Percentiles rank a stretch among this genome's conserved stretches.
These are phyloP conservation scores for Astreopora myriophthalma DNA, from an alignment of 64 coral and sea anemone species.

Conservation along the genomic window DNA sequence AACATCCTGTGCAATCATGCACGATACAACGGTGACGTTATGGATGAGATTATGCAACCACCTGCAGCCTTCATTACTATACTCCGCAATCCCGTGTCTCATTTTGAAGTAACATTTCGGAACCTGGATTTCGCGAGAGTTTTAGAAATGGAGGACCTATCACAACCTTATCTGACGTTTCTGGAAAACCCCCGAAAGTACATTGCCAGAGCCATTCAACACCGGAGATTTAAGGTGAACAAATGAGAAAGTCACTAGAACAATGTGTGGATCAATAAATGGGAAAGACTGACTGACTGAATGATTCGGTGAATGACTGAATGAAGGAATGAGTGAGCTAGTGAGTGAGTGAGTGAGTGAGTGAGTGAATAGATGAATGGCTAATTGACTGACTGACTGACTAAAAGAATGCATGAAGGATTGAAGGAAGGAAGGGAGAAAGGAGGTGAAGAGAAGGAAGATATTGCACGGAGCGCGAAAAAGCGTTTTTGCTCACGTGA, in stretches of 20 bases:
- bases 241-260: neutral
- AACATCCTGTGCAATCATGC: conserved; percentile 88
- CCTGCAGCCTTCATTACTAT: conserved; percentile 75
- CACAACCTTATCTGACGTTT: conserved; percentile 65
- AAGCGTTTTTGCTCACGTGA: no score
- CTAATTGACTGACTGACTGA: no score
- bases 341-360: no score
- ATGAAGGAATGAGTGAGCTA: no score
- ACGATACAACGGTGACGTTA: conserved; percentile 79
- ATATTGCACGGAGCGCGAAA: no score
- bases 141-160: conserved; percentile 63
- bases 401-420: no score
- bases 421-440: no score
- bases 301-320: no score
- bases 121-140: conserved; percentile 72
- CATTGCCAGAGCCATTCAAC: conserved; percentile 65
- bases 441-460: no score
- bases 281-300: neutral
- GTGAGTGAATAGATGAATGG: no score
- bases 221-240: conserved; percentile 79
- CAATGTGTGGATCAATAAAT: neutral
- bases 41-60: conserved; percentile 87
- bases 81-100: conserved; percentile 66
- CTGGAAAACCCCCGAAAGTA: conserved; percentile 66
- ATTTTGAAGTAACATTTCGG: conserved; percentile 78